Conservation (phyloP, 2,888 invertebrate species). For the Cryptocephalus moraei region DNA sequence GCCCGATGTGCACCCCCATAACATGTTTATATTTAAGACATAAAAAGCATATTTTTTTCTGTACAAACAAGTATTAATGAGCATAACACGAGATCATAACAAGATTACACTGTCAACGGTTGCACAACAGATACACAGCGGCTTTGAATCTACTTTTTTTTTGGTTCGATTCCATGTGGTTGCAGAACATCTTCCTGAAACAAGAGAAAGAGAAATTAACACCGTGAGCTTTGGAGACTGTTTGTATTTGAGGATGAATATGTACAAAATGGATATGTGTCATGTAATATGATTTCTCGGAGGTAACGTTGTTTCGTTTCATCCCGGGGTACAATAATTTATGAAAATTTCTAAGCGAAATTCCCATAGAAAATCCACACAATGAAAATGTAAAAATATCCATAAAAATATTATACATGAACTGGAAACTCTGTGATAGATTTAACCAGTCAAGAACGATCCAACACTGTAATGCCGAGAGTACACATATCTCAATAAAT, state of each 20-base stretch:
- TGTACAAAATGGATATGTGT: too few relatives aligned
- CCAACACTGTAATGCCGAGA: too few relatives aligned
- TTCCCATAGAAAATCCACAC: not conserved
- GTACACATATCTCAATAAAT: too few relatives aligned
- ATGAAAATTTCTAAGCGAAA: slow-evolving; percentile 5
- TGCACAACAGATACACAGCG: slow-evolving; percentile 30
- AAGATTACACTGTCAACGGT: slow-evolving; percentile 29
- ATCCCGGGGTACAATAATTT: too few relatives aligned
- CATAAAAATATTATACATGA: not conserved
- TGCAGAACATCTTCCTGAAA: slow-evolving; percentile 22
- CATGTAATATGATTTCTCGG: too few relatives aligned
- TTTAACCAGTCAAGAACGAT: too few relatives aligned
- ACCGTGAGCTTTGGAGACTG: not conserved
- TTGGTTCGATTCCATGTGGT: slow-evolving; percentile 17
- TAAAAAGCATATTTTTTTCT: slow-evolving; percentile 29
- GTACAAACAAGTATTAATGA: slow-evolving; percentile 38
- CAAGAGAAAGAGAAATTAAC: slow-evolving; percentile 7
- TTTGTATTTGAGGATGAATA: slow-evolving; percentile 1
- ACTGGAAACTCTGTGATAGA: too few relatives aligned
- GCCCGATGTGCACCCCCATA: too few relatives aligned
- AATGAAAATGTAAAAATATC: not conserved
- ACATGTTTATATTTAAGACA: slow-evolving; percentile 11
- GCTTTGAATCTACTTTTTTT: slow-evolving; percentile 14
- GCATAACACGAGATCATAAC: slow-evolving; percentile 39
- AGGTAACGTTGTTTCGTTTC: too few relatives aligned